phyloP scores from a whole-genome alignment of 2,888 invertebrate genomes.

The Dendrolimus houi region DNA sequence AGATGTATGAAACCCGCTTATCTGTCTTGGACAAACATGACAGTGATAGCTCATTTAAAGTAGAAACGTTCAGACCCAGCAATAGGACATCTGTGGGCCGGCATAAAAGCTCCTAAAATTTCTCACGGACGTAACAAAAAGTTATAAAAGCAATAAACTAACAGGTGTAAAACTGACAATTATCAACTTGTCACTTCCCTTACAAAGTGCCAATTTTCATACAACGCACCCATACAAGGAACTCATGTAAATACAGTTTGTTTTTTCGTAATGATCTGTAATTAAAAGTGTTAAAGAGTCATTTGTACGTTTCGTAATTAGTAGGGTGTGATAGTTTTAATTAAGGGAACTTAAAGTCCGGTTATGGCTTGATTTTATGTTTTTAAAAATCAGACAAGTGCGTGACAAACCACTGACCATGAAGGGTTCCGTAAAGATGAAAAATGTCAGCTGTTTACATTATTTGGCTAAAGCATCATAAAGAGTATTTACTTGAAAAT shows the following conservation, averaged over 20 bases:
- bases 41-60: background rate
- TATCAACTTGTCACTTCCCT: constrained; percentile 64
- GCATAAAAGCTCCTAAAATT: background rate
- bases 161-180: constrained; percentile 28
- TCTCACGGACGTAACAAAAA: background rate
- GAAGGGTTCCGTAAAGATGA: too few relatives aligned
- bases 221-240: background rate
- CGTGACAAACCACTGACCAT: too few relatives aligned
- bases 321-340: background rate
- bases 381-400: too few relatives aligned
- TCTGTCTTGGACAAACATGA: background rate
- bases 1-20: too few relatives aligned
- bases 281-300: background rate
- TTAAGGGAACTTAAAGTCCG: background rate
- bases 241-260: background rate
- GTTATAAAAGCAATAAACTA: background rate
- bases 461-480: too few relatives aligned
- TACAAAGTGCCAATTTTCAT: constrained; percentile 5
- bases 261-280: background rate
- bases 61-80: background rate
- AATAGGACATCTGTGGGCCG: background rate
- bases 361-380: background rate
- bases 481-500: too few relatives aligned
- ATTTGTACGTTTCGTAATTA: background rate
- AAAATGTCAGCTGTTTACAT: too few relatives aligned